Base-by-base conservation (phyloP, 2,797 vertebrate genomes). In the Lycodopsis pacificus region DNA sequence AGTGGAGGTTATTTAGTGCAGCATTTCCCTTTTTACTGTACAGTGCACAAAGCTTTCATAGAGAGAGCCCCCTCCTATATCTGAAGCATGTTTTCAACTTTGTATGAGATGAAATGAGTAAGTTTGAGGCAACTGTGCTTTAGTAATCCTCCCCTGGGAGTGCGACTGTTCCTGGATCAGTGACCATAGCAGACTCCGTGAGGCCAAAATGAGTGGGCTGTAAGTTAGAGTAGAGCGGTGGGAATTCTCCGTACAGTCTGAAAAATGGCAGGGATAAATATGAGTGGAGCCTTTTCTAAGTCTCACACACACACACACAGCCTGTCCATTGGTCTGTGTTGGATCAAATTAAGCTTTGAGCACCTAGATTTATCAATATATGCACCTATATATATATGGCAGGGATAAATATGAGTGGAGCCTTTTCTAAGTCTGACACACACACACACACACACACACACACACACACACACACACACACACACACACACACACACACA, bases 211-310 rank as follows among this genome's bases (percentile, higher is more conserved):
- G 71, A 88, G 86, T 58, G 71, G 84, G 80, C 82, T 81, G 73
- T 76, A 91, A 89, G 69, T 79, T 89, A 89, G 74, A 88, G 80
- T 48, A 61, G 70, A 62, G 74, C 62, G 3, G 59, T 81, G 87
- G 88, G 90, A 92, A 87, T 93, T 88, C 72, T 89, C 79, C 48
- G 54, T 66, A 79, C 76, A 83, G 83, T 83, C 81, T 94, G 90
- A 94, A 88, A 93, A 92, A 93, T 89, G 86, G 78, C 80, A 65
- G 77, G 86, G 86, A 90, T 92, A 88, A 91, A 94, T 89, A 85
- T 54, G 63, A 87, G 79, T 51, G 44, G 61, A 82, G 78, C 53
- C 64, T 66, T 80, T 72, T 72, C 48, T 63, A 34, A 65, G 66
- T 74, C 76, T 72, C 40, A 76, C 74, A 71, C 56, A 51, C 22